Conservation (phyloP, 2,797 vertebrate genomes). For the Anguilla marmorata region DNA sequence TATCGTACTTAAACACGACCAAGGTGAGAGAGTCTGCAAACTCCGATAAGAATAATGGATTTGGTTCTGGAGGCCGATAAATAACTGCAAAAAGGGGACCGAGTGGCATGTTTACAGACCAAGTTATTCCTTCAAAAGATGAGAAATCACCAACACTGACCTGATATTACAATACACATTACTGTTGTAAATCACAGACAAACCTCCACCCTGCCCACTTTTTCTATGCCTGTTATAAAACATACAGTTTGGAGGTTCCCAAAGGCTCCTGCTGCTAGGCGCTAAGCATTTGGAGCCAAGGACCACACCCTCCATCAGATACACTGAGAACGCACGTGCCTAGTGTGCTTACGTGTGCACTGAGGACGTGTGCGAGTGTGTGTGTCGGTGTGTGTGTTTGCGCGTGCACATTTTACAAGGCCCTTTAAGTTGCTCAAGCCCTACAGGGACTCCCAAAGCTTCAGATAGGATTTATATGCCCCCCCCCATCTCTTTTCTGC, state of each 20-base stretch:
- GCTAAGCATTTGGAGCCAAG: neutral
- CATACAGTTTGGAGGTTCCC: neutral
- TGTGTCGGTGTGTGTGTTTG: neutral
- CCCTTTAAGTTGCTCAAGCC: neutral
- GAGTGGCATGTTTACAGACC: no score
- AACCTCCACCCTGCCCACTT: neutral
- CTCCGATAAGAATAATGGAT: no score
- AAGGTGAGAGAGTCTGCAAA: no score
- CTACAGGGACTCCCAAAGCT: neutral
- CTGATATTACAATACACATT: no score
- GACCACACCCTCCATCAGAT: neutral
- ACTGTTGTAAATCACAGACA: no score
- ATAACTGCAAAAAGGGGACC: no score
- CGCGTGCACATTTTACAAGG: no score
- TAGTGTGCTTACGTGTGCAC: neutral
- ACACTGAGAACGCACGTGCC: neutral
- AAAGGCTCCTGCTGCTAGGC: neutral
- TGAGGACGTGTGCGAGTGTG: neutral
- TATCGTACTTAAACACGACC: no score
- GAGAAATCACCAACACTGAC: no score
- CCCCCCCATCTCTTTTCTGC: neutral
- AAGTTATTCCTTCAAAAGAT: no score
- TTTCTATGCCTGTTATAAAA: no score
- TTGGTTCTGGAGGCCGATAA: no score
- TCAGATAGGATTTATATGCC: neutral